Evolutionary conservation across 1,140 invertebrate genomes (phyloP).

Genomic region (Heterodera schachtii): DNA sequence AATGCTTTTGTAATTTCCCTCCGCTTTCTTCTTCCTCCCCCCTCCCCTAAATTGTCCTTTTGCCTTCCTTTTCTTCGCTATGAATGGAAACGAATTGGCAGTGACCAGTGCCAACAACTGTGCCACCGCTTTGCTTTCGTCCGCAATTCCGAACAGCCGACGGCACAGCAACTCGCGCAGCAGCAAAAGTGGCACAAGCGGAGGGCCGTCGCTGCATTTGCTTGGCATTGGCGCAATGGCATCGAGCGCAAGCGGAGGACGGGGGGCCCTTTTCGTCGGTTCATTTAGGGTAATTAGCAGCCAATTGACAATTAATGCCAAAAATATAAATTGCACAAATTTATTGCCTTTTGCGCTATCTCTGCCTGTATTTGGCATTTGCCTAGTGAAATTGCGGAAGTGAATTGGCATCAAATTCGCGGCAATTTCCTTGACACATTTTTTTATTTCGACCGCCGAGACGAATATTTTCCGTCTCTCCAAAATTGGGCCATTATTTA

Average conservation of each 20-base stretch:
- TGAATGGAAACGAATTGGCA: slow-evolving; percentile 5
- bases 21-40: neutral
- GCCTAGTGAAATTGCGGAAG: neutral
- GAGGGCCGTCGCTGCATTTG: neutral
- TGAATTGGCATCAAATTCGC: neutral
- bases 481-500: slow-evolving; percentile 1
- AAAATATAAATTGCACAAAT: neutral
- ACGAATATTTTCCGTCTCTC: neutral
- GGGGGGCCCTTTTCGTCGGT: slow-evolving; percentile 15
- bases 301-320: neutral
- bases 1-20: neutral
- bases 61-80: neutral
- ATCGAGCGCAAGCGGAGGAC: slow-evolving; percentile 21
- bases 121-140: neutral
- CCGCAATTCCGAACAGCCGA: neutral
- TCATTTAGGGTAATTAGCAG: slow-evolving; percentile 15
- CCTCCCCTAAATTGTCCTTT: neutral
- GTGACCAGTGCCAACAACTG: neutral
- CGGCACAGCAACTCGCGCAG: slow-evolving; percentile 20
- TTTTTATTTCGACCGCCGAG: neutral
- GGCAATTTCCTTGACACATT: neutral
- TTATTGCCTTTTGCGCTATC: too few relatives aligned
- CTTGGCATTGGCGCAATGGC: neutral
- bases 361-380: too few relatives aligned
- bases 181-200: slow-evolving; percentile 7